Conservation (phyloP, 2,797 vertebrate species). For the Thripadectes ignobilis region DNA sequence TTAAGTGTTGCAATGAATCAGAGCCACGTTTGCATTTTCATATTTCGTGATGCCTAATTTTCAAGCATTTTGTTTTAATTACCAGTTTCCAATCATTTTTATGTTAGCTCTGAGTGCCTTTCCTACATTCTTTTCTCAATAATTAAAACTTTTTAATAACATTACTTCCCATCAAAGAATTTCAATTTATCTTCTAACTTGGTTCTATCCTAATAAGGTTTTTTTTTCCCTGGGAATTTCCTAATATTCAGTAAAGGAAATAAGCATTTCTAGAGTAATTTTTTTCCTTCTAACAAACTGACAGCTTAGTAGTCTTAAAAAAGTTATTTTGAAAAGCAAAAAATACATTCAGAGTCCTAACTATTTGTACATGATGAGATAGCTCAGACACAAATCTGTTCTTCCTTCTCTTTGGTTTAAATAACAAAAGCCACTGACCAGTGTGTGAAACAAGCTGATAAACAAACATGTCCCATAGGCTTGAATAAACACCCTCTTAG, state of each 20-base stretch:
- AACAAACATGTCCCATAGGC: background rate
- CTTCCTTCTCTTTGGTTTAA: background rate
- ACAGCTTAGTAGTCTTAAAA: background rate
- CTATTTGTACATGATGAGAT: background rate
- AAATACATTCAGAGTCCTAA: background rate
- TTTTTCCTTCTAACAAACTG: background rate
- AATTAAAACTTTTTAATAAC: conserved; percentile 73
- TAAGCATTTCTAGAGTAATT: background rate
- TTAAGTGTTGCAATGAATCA: conserved; percentile 34
- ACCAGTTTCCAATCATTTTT: conserved; percentile 66
- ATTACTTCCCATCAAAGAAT: conserved; percentile 66
- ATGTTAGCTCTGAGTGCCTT: conserved; percentile 67
- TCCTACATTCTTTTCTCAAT: conserved; percentile 55
- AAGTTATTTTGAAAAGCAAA: background rate
- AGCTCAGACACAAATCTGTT: background rate
- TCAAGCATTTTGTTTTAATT: conserved; percentile 66
- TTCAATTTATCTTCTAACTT: conserved; percentile 61
- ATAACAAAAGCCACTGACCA: background rate
- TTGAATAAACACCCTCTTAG: background rate
- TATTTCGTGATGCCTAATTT: conserved; percentile 61
- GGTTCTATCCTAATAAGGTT: conserved; percentile 40
- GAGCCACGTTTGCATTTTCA: conserved; percentile 24
- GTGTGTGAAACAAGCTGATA: background rate
- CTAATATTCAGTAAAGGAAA: conserved; percentile 36
- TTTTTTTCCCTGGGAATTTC: conserved; percentile 41